Base-by-base conservation (phyloP, 2,797 vertebrate species). In the Brachyrhaphis roseni region DNA sequence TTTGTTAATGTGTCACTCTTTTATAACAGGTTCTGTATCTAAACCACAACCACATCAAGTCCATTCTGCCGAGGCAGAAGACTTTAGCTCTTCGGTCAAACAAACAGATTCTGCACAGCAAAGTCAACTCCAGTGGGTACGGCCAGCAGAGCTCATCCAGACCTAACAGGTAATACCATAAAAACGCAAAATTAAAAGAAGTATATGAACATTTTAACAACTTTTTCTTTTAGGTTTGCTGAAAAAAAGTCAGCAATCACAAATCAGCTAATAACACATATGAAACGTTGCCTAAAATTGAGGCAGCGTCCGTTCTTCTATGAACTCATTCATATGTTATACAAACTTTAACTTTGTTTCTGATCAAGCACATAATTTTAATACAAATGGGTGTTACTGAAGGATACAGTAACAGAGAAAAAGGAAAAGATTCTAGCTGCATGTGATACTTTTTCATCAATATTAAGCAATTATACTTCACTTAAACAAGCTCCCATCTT, bases 21-120 rank as follows among this genome's bases (percentile, higher is more conserved):
- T 83, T 11, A 81, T 74, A 83, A 3, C 86, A 98, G 97, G 94
- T 92, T 46, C 92, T 97, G 74, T 96, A 89, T 91, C 93, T 97
- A 79, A 97, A 97, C 89, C 93, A 96, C 92, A 98, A 97, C 90
- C 96, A 94, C 87, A 96, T 96, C 79, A 96, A 97, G 87, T 98
- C 97, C 80, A 96, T 97, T 81, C 83, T 97, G 43, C 97, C 97
- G 15, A 93, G 91, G 88, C 90, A 94, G 86, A 98, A 96, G 84
- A 87, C 93, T 79, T 93, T 94, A 80, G 81, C 89, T 78, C 95
- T 96, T 77, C 85, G 95, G 85, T 96, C 93, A 74, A 97, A 88
- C 86, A 96, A 95, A 84, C 96, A 97, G 86, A 91, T 96, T 28
- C 94, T 97, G n/a, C 83, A 97, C 90, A 95, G 94, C 85, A 98